Percentiles rank a stretch among this genome's conserved stretches.
Conservation (phyloP, 2,888 invertebrate species). For the Eupithecia tripunctaria region DNA sequence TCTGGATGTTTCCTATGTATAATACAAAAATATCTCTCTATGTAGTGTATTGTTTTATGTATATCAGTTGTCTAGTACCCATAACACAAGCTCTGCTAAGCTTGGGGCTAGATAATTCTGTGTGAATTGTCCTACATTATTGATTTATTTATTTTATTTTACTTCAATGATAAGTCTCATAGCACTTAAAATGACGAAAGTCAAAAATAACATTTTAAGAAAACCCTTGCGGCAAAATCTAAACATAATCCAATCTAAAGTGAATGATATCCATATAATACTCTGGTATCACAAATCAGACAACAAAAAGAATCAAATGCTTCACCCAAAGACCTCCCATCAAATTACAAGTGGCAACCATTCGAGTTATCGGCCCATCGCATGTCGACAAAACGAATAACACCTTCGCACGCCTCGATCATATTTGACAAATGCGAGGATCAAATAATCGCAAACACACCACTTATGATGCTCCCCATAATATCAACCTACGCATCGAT, state of each 20-base stretch:
- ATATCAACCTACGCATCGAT: conserved; percentile 50
- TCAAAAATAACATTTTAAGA: neutral
- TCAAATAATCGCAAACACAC: conserved; percentile 68
- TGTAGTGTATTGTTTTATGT: no score
- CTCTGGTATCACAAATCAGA: conserved; percentile 36
- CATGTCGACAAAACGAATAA: conserved; percentile 77
- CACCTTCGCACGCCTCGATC: conserved; percentile 70
- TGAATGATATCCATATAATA: conserved; percentile 36
- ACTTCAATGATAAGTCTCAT: no score
- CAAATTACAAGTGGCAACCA: conserved; percentile 74
- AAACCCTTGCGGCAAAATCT: conserved; percentile 11
- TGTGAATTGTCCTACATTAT: no score
- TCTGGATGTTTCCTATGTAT: no score
- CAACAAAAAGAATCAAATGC: conserved; percentile 52
- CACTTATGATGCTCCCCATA: conserved; percentile 44
- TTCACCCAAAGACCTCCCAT: conserved; percentile 68
- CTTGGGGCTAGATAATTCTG: no score
- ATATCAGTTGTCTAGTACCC: no score
- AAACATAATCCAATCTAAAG: conserved; percentile 21
- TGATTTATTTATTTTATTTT: no score
- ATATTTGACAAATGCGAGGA: conserved; percentile 73
- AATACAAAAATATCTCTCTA: no score
- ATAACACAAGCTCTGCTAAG: no score
- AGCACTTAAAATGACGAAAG: neutral
- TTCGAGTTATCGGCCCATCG: conserved; percentile 70